Conservation (phyloP, 2,113 vertebrate genomes). For the Pseudorectes ferrugineus region DNA sequence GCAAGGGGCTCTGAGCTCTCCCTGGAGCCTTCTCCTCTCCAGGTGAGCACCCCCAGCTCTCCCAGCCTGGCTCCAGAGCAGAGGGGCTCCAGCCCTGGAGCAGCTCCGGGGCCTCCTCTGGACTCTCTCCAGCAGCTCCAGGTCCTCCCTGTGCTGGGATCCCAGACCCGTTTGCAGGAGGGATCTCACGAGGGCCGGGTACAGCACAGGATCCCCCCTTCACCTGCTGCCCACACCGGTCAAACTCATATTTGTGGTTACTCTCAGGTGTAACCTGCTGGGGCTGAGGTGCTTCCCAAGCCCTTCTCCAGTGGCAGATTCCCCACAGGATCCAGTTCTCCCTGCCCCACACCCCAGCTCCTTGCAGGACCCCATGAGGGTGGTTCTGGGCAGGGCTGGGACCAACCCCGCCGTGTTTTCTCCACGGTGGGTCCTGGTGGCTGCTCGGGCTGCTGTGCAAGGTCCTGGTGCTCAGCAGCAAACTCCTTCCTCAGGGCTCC, state of each 20-base stretch:
- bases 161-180: not conserved
- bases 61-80: not conserved
- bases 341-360: not conserved
- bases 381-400: not conserved
- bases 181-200: not conserved
- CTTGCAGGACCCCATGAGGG: rapidly evolving
- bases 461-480: not conserved
- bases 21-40: not conserved
- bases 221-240: not conserved
- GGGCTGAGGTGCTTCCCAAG: too few relatives aligned
- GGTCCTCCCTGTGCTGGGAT: rapidly evolving
- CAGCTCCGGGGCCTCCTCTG: not conserved
- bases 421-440: not conserved
- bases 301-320: not conserved
- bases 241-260: rapidly evolving
- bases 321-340: not conserved
- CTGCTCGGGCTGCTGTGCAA: not conserved
- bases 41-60: not conserved
- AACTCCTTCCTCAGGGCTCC: not conserved
- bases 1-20: not conserved
- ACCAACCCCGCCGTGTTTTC: not conserved
- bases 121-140: not conserved
- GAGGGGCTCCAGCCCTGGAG: not conserved
- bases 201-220: not conserved
- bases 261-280: not conserved